Base-by-base conservation (phyloP, 2,113 vertebrate genomes). In the Rynchops niger region DNA sequence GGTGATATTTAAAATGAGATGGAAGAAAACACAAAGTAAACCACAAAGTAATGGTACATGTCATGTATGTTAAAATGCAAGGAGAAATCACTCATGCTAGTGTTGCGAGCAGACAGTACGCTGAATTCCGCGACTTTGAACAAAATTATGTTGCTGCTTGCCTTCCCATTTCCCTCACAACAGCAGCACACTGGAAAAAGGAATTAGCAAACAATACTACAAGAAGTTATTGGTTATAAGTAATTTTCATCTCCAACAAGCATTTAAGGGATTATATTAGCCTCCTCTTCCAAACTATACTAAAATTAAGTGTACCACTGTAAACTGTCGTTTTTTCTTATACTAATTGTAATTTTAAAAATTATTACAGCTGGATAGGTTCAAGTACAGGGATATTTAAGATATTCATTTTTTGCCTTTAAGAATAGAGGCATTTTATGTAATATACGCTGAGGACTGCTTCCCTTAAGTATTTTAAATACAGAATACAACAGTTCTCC, bases 61-160 rank as follows among this genome's bases (percentile, higher is more conserved):
- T 7, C 5, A 0, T 1, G 2, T 14, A n/a, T 2, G 29, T 34
- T 17, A 63, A 58, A 91, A 58, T 2, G 2, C 38, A 83, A 36
- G 26, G 42, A 71, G 27, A 79, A 79, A 53, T 49, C 25, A n/a
- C 23, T 67, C 1, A 1, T 9, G 27, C 32, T 50, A 29, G 17
- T 18, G 34, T 9, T 62, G 5, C 2, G 15, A 89, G 20, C 12
- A 79, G 32, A 26, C 22, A 18, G 6, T 2, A 62, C 1, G 22
- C 15, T 7, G 22, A 87, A 58, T 74, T 63, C 67, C 29, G 19
- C 20, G 53, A n/a, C 49, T 42, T 25, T 2, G 16, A 84, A 77
- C n/a, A 53, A 80, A 84, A 85, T 16, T 16, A 52, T 1, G 2
- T 19, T 71, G 32, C 16, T n/a, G 9, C 65, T 62, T 40, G 62